These are phyloP conservation scores for Epizoanthus rinbou DNA, from an alignment of 92 coral and sea anemone species.

Conservation along the genomic window DNA sequence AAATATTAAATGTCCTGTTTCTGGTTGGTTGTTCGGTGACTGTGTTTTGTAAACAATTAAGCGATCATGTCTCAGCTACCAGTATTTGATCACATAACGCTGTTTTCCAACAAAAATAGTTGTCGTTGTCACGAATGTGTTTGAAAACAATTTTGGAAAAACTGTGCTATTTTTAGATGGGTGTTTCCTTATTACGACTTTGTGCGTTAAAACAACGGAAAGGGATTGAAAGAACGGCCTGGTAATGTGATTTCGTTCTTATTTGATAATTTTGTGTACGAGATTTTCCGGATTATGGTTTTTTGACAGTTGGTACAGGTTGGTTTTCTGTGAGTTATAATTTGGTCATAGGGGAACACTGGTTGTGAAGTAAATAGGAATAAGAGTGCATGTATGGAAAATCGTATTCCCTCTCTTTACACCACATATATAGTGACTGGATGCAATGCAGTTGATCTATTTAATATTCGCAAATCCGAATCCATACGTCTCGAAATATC, in stretches of 20 bases:
- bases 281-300: slow-evolving; percentile 19
- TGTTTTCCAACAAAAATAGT: slow-evolving; percentile 26
- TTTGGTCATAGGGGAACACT: not conserved
- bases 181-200: not conserved
- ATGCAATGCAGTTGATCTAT: not conserved
- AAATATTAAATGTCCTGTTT: slow-evolving; percentile 5
- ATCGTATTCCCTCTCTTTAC: not conserved
- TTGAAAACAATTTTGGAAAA: not conserved
- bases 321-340: slow-evolving; percentile 16
- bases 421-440: not conserved
- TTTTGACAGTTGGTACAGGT: slow-evolving; percentile 19
- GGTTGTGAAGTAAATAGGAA: no score
- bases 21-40: slow-evolving; percentile 37
- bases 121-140: slow-evolving; percentile 4
- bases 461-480: not conserved
- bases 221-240: slow-evolving; percentile 2
- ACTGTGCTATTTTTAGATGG: slow-evolving; percentile 23
- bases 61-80: slow-evolving; percentile 8
- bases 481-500: not conserved
- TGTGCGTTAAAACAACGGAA: not conserved
- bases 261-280: not conserved
- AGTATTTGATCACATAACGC: slow-evolving; percentile 39
- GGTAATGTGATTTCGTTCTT: slow-evolving; percentile 9
- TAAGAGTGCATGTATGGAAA: no score
- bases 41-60: slow-evolving; percentile 28